Evolutionary conservation across 2,113 vertebrate genomes (phyloP), one percentile per base, ranked within the genome.

Genomic region (Galbula dea): DNA sequence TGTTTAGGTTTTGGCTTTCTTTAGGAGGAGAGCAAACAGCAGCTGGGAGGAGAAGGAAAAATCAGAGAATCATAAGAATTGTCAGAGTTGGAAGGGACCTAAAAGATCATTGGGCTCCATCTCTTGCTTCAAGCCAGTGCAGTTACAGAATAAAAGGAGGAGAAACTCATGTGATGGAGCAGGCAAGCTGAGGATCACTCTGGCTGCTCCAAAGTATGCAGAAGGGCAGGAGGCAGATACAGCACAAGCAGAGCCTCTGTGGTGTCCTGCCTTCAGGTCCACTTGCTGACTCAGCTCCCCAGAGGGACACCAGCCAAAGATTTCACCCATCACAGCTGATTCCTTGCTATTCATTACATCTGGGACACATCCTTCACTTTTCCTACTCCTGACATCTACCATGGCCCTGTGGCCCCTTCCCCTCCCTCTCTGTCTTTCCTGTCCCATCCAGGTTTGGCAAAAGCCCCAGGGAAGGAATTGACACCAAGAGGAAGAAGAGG

Each of bases 1-100:
- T 30, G 87, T 91, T 86, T 91, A 71, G 77, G 24, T 84, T 80
- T 93, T 91, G 74, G 77, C 63, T 94, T 90, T 73, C 67, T 27
- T 14, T 36, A 55, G 51, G 1, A 88, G 65, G 65, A 43, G 0
- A 65, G 48, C 86, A 83, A 88, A 72, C 4, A 46, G 66, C 80
- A 80, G 80, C 71, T 71, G 66, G 74, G 75, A 89, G 58, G 62
- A 83, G 83, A 59, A 59, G 1, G 5, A 59, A 67, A 55, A 45
- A 45, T n/a, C n/a, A n/a, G n/a, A n/a, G n/a, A n/a, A n/a, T n/a
- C n/a, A n/a, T n/a, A n/a, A n/a, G n/a, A n/a, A n/a, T n/a, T n/a
- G n/a, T n/a, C n/a, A n/a, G n/a, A n/a, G n/a, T n/a, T n/a, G n/a
- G n/a, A n/a, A n/a, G n/a, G n/a, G n/a, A n/a, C n/a, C n/a, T n/a